These are phyloP conservation scores for Enchytraeus crypticus DNA, from an alignment of 2,888 invertebrate genomes.

Conservation along the genomic window DNA sequence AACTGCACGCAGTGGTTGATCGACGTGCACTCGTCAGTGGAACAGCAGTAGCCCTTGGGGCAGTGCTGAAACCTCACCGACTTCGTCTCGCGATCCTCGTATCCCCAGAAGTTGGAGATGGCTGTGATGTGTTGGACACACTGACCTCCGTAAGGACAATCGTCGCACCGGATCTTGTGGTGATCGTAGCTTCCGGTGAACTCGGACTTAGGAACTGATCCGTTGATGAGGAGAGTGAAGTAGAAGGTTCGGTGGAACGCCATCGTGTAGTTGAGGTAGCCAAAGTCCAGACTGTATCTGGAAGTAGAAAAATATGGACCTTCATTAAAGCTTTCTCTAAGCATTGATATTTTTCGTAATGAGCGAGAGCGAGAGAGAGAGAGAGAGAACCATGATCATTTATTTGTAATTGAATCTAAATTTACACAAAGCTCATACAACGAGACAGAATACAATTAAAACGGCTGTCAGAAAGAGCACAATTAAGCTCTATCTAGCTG, in stretches of 20 bases:
- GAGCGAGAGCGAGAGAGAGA: no score
- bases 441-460: no score
- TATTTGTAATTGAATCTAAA: no score
- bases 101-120: slow-evolving; percentile 29
- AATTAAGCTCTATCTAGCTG: no score
- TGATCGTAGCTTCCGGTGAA: slow-evolving; percentile 25
- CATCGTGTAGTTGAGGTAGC: slow-evolving; percentile 27
- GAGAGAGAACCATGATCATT: no score
- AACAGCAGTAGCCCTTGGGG: slow-evolving; percentile 28
- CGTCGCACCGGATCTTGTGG: slow-evolving; percentile 23
- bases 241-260: slow-evolving; percentile 21
- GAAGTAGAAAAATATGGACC: no score
- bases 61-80: slow-evolving; percentile 27
- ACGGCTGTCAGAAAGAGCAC: no score
- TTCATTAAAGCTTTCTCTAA: no score
- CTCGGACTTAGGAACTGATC: slow-evolving; percentile 19
- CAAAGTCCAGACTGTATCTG: slow-evolving; percentile 25
- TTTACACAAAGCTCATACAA: no score
- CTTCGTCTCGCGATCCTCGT: neutral
- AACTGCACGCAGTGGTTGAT: slow-evolving; percentile 16
- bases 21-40: slow-evolving; percentile 19
- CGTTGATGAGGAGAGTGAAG: slow-evolving; percentile 27
- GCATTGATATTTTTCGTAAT: no score
- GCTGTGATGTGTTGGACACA: slow-evolving; percentile 26
- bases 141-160: slow-evolving; percentile 28